phyloP scores from a whole-genome alignment of 1,140 invertebrate genomes.

The Steinernema khuongi region DNA sequence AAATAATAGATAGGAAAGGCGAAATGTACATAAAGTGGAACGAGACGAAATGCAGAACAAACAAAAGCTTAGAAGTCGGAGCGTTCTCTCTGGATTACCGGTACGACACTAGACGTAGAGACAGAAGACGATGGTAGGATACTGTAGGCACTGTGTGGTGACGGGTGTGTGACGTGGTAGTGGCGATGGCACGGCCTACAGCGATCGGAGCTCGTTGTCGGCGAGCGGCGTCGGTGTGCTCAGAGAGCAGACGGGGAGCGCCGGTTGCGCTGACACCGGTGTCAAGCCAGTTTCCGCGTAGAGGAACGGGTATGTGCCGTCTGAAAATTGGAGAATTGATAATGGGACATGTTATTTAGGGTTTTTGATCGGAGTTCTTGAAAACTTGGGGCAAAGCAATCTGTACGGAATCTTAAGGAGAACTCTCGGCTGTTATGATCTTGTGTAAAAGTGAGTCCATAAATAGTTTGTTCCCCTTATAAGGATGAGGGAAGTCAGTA shows the following conservation, averaged over 20 bases:
- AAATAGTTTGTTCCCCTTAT: no score
- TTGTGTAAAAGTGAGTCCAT: no score
- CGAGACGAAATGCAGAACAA: background rate
- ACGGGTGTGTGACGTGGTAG: background rate
- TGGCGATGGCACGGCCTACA: background rate
- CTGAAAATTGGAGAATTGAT: background rate
- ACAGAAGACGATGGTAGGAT: background rate
- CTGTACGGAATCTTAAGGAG: no score
- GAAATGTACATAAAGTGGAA: background rate
- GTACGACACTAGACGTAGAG: background rate
- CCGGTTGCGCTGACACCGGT: background rate
- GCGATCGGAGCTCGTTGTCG: background rate
- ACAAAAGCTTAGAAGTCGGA: background rate
- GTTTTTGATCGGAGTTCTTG: no score
- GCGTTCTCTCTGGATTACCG: background rate
- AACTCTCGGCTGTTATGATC: no score
- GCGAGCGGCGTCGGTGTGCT: background rate
- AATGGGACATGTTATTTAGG: no score
- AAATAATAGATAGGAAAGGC: background rate
- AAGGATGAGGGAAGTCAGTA: no score
- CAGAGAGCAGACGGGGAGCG: background rate
- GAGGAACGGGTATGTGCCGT: constrained; percentile 4
- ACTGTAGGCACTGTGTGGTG: background rate
- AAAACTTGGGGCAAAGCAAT: no score
- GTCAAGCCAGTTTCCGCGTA: background rate